Evolutionary conservation across 2,888 invertebrate genomes (phyloP), one percentile per base, ranked within the genome.

Genomic region (Piscicola geometra): DNA sequence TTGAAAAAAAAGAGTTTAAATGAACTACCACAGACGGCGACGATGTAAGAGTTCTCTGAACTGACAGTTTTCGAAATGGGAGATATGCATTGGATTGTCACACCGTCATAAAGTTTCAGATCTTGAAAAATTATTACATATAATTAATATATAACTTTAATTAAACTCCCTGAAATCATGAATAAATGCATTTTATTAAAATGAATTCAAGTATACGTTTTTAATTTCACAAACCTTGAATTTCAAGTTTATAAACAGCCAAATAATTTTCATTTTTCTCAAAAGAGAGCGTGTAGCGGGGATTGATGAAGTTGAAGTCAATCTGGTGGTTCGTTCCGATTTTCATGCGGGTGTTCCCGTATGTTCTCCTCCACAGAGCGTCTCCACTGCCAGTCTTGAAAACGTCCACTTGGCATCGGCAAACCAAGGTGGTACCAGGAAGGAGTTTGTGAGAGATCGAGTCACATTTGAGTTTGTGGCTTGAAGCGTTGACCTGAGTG

Each of bases 11-110:
- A 68, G 21, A n/a, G n/a, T 35, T 35, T 18, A 21, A 3, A 9
- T 30, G 30, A 12, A 52, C 33, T 33, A 72, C 72, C 30, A 32
- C 72, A 60, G 56, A 72, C 0, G 56, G 56, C 72, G 30, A 1
- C 21, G 72, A 15, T 56, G 32, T 56, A 25, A 30, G 47, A n/a
- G n/a, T 32, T 30, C 25, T 25, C 32, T 52, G 60, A 3, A 18
- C n/a, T 56, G 21, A 56, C n/a, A 18, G 60, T n/a, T 56, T n/a
- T 56, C 12, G 60, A 72, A 5, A 30, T 50, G 30, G 56, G 56
- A 50, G 35, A 56, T 30, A 50, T 56, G 47, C 72, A 72, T 72
- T 72, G 56, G 33, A 72, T 72, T 30, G 72, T 72, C 32, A 56
- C 56, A 18, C 72, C 56, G 56, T 72, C 72, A 25, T 72, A 33